phyloP scores from a whole-genome alignment of 1,140 invertebrate species.

The Apis cerana region DNA sequence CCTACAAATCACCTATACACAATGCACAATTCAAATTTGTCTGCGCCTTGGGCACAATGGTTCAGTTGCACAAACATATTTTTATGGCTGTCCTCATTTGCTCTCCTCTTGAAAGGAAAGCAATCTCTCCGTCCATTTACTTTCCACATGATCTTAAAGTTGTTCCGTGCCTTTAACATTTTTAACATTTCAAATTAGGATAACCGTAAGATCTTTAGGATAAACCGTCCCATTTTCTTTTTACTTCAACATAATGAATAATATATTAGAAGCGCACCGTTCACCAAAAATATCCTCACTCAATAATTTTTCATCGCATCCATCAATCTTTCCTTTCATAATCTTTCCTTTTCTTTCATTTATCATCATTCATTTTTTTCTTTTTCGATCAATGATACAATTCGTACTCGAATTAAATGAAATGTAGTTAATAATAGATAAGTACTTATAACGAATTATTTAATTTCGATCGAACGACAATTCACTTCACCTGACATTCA shows the following conservation, averaged over 20 bases:
- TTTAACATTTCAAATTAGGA: constrained; percentile 17
- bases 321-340: too few species aligned
- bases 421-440: too few species aligned
- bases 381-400: too few species aligned
- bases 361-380: too few species aligned
- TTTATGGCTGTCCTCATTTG: constrained; percentile 37
- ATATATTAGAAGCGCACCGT: too few species aligned
- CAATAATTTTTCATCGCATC: not conserved
- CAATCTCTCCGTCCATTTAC: constrained; percentile 3
- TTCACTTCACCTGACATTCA: too few species aligned
- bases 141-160: not conserved
- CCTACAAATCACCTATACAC: too few species aligned
- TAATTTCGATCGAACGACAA: too few species aligned
- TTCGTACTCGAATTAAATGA: too few species aligned
- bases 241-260: not conserved
- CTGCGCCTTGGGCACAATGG: too few species aligned
- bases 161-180: not conserved
- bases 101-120: constrained; percentile 19
- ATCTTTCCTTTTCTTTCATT: not conserved
- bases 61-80: not conserved
- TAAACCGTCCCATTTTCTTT: constrained; percentile 14
- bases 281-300: not conserved
- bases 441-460: too few species aligned
- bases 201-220: not conserved
- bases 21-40: not conserved